Conservation (phyloP, 2,888 invertebrate genomes). For the Stenolophus ochropezus region DNA sequence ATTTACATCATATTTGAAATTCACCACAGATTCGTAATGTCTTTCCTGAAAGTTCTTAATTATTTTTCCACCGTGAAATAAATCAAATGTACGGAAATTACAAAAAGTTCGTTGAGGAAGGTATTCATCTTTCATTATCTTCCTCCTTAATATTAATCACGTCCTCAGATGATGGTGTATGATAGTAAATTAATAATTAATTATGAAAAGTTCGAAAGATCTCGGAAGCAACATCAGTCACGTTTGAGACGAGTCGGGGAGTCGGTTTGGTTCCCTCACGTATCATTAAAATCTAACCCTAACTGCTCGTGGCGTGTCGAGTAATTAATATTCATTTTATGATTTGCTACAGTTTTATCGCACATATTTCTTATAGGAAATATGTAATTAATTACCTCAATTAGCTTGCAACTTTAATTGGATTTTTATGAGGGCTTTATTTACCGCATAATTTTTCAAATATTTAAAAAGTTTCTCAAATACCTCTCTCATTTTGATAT, state of each 20-base stretch:
- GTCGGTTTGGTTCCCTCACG: background rate
- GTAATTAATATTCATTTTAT: constrained; percentile 10
- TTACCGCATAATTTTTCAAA: too few species aligned
- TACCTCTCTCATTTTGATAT: too few species aligned
- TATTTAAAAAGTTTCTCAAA: too few species aligned
- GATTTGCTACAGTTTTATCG: background rate
- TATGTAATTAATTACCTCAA: background rate
- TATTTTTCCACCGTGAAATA: constrained; percentile 27
- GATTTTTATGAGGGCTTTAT: background rate
- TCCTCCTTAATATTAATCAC: constrained; percentile 16
- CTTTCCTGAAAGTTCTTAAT: constrained; percentile 12
- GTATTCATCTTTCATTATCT: constrained; percentile 21
- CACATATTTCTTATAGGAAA: background rate
- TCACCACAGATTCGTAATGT: constrained; percentile 27
- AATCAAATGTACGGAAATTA: constrained; percentile 37
- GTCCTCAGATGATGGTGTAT: constrained; percentile 3
- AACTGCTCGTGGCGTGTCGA: background rate
- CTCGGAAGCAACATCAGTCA: constrained; percentile 11
- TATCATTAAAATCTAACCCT: constrained; percentile 16
- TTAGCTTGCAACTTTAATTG: background rate
- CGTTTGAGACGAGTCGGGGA: background rate
- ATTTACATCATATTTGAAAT: constrained; percentile 21
- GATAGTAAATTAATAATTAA: constrained; percentile 41
- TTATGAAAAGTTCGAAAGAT: constrained; percentile 34
- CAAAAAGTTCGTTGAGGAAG: constrained; percentile 28